A percentile compares a stretch with the other conserved stretches of the same genome.
These are phyloP conservation scores for Cephalotes varians DNA, from an alignment of 2,888 invertebrate genomes.

Conservation along the genomic window DNA sequence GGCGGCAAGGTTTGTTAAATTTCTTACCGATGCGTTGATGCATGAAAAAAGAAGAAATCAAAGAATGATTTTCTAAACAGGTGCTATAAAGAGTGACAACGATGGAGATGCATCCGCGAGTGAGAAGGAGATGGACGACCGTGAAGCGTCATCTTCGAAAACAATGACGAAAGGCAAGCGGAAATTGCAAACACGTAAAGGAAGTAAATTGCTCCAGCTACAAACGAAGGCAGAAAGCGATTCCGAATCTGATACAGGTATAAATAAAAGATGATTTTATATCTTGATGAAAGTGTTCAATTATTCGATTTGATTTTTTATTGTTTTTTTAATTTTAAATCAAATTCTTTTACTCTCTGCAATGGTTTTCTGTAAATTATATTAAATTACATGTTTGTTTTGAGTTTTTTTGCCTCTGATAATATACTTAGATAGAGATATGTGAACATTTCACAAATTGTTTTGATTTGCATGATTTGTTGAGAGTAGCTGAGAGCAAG, in stretches of 20 bases:
- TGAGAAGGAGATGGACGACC: constrained; percentile 83
- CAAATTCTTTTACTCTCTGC: neutral
- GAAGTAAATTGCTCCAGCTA: constrained; percentile 81
- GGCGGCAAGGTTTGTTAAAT: constrained; percentile 79
- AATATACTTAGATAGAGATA: constrained; percentile 73
- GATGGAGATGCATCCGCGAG: constrained; percentile 83
- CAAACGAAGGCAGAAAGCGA: constrained; percentile 87
- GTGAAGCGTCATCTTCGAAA: constrained; percentile 75
- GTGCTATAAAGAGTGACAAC: constrained; percentile 81
- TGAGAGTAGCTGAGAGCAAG: constrained; percentile 82
- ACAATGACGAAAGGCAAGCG: constrained; percentile 80
- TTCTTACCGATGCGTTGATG: neutral
- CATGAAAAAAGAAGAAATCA: neutral
- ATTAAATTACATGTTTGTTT: neutral
- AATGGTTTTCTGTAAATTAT: neutral
- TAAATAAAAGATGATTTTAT: neutral
- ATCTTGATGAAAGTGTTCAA: neutral
- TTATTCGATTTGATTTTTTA: constrained; percentile 38
- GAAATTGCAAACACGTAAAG: constrained; percentile 81
- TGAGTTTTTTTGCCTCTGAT: constrained; percentile 55
- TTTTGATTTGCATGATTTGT: constrained; percentile 74
- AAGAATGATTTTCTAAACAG: constrained; percentile 31
- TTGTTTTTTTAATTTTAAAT: constrained; percentile 26
- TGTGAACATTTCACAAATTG: constrained; percentile 75
- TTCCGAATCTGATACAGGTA: constrained; percentile 89